Evolutionary conservation across 2,888 invertebrate genomes (phyloP).

Genomic region (Drosophila koepferae): DNA sequence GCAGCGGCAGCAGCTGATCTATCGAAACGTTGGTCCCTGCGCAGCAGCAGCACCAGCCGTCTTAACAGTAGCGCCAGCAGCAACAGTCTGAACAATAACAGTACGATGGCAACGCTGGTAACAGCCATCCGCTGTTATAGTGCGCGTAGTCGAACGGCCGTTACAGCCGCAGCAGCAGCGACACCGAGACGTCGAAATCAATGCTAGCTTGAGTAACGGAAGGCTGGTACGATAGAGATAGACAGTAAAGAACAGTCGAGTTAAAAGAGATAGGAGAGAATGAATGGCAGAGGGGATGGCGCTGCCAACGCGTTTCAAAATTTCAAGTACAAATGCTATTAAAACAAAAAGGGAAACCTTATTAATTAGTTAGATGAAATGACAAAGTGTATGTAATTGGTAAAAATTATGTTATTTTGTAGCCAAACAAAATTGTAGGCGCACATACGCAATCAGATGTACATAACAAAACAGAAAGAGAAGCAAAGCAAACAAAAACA

Average conservation of each 20-base stretch:
- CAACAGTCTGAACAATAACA: conserved; percentile 19
- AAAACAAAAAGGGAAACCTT: conserved; percentile 19
- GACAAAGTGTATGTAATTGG: conserved; percentile 20
- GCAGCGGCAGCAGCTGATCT: conserved; percentile 66
- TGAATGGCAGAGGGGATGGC: conserved; percentile 7
- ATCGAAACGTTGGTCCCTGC: conserved; percentile 69
- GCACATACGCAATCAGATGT: conserved; percentile 26
- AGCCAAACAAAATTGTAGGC: conserved; percentile 32
- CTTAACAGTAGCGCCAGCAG: conserved; percentile 3
- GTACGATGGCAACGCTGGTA: conserved; percentile 48
- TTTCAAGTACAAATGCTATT: conserved; percentile 55
- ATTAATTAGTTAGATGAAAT: conserved; percentile 34
- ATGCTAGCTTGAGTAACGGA: not conserved
- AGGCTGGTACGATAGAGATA: no score
- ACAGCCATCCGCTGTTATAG: conserved; percentile 64
- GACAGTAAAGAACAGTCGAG: no score
- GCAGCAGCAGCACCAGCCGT: conserved; percentile 50
- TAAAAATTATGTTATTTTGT: conserved; percentile 26
- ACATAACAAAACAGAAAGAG: conserved; percentile 25
- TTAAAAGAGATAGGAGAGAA: not conserved
- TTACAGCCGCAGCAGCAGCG: conserved; percentile 9
- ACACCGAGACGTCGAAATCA: conserved; percentile 34
- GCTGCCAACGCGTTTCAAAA: conserved; percentile 55
- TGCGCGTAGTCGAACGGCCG: conserved; percentile 41
- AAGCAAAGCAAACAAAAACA: conserved; percentile 10